Conservation (phyloP, 30 jellyfish, hydroid and myxozoan genomes). For the Cassiopea andromeda region DNA sequence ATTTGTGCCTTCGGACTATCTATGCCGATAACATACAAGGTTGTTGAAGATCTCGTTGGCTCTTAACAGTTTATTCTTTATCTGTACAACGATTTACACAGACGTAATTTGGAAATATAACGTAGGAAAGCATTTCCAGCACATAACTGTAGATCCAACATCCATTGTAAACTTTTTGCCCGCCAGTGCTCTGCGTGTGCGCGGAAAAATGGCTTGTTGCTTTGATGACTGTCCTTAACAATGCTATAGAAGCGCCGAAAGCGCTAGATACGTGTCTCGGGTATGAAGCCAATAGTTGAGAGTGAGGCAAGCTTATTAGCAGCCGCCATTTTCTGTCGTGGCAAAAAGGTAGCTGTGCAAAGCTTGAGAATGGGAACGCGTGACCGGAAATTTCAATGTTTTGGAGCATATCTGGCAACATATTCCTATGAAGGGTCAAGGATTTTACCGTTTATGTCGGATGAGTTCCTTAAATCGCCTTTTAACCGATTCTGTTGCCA, state of each 20-base stretch:
- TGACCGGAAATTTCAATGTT: not conserved
- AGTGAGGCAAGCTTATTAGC: not conserved
- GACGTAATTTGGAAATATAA: no score
- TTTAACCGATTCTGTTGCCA: not conserved
- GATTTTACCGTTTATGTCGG: not conserved
- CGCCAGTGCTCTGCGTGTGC: no score
- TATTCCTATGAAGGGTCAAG: not conserved
- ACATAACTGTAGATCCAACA: no score
- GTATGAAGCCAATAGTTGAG: not conserved
- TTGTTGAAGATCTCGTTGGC: no score
- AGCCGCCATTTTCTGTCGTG: not conserved
- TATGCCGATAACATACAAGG: no score
- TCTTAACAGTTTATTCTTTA: no score
- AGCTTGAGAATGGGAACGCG: not conserved
- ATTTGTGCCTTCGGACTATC: no score
- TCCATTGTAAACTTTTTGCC: no score
- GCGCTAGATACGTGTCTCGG: not conserved
- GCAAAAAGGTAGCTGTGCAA: not conserved
- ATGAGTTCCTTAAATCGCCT: not conserved
- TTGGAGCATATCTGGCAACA: not conserved
- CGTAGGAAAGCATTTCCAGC: no score
- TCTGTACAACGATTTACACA: no score
- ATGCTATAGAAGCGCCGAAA: not conserved
- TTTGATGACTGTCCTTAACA: not conserved
- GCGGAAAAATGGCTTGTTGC: no score